Evolutionary conservation across 2,888 invertebrate species (phyloP).

Genomic region (Calameuta idolon): DNA sequence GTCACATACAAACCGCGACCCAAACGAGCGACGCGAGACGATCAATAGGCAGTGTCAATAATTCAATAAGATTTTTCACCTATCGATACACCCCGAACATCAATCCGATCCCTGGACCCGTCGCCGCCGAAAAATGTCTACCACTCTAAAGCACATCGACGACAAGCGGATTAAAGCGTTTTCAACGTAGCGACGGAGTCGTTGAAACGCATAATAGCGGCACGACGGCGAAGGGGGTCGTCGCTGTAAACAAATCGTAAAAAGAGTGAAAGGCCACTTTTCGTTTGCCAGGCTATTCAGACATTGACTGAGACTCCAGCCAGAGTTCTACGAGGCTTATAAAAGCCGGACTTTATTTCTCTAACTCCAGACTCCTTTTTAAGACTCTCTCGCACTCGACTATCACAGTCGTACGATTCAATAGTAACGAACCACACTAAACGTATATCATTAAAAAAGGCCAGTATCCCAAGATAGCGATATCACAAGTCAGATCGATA

Average conservation of each 20-base stretch:
- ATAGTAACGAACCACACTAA: too few relatives aligned
- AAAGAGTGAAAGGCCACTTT: slow-evolving; percentile 43
- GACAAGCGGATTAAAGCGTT: slow-evolving; percentile 40
- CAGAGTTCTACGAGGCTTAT: slow-evolving; percentile 41
- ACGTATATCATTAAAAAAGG: too few relatives aligned
- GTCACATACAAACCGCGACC: too few relatives aligned
- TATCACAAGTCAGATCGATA: too few relatives aligned
- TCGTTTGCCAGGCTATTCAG: slow-evolving; percentile 23
- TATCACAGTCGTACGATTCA: slow-evolving; percentile 41
- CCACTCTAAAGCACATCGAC: slow-evolving; percentile 14
- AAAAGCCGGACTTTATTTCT: slow-evolving; percentile 51
- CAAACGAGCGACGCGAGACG: too few relatives aligned
- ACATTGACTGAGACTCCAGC: slow-evolving; percentile 25
- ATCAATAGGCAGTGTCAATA: too few relatives aligned
- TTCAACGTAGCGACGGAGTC: slow-evolving; percentile 29
- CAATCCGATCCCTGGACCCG: too few relatives aligned
- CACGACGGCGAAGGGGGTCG: slow-evolving; percentile 30
- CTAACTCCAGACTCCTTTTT: slow-evolving; percentile 45
- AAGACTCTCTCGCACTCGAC: slow-evolving; percentile 36
- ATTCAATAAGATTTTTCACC: too few relatives aligned
- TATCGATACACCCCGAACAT: too few relatives aligned
- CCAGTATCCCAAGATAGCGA: too few relatives aligned
- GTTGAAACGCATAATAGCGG: slow-evolving; percentile 45
- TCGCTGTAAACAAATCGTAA: slow-evolving; percentile 64
- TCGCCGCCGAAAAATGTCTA: too few relatives aligned